Evolutionary conservation across 2,888 invertebrate genomes (phyloP), one percentile per base, ranked within the genome.

Genomic region (Campoletis raptor): DNA sequence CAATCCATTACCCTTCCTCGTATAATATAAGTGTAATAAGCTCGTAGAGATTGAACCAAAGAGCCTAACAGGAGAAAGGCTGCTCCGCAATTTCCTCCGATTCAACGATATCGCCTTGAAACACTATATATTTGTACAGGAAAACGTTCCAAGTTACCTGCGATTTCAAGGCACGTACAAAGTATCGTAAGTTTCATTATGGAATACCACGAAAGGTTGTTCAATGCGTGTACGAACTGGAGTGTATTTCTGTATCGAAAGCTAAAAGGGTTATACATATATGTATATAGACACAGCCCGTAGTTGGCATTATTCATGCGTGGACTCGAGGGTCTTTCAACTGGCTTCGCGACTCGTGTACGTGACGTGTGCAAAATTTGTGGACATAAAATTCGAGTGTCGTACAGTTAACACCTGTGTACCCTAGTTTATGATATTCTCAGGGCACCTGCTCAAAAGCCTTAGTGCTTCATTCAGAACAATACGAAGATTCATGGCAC

Each of bases 301-400:
- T 78, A 54, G 57, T 21, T 54, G 30, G 72, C 67, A 83, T 83
- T 79, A 83, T 83, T 83, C 83, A 83, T 57, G 40, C 64, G 72
- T 61, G 37, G 45, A 61, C 72, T 57, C 66, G 52, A 74, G 52
- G 45, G 64, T 66, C 61, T 69, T 40, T 45, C 30, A 21, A 45
- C 24, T 24, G 57, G 18, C 18, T 8, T 54, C 48, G 64, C 66
- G 74, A 15, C 72, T 73, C 48, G 69, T 84, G 69, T 84, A 74
- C 83, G 83, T 84, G 83, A 84, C 67, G 37, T 40, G 42, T 15
- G 15, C 7, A 0, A 57, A 57, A 57, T 74, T 57, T 15, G 21
- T 74, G n/a, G n/a, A 30, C 40, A 45, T 70, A 37, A 70, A 69
- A 82, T 76, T 69, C 61, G 69, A 72, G 72, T 52, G 67, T 40